phyloP scores from a whole-genome alignment of 2,888 invertebrate species.

The Acholoe squamosa region DNA sequence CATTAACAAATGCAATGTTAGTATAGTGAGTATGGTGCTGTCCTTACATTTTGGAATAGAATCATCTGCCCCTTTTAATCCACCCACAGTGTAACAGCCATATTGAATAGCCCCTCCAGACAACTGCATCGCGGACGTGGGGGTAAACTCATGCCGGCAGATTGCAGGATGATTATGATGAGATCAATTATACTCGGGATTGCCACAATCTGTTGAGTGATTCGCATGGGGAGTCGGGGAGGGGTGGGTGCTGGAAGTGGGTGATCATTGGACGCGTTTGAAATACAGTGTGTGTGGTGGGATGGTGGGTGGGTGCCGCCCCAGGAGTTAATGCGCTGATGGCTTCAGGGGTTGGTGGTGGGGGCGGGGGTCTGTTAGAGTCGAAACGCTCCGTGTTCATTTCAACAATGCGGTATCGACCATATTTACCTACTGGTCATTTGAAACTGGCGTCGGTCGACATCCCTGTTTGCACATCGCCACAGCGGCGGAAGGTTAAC shows the following conservation, averaged over 20 bases:
- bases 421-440: slow-evolving; percentile 43
- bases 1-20: too few relatives aligned
- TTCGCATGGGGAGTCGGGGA: not conserved
- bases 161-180: slow-evolving; percentile 43
- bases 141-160: not conserved
- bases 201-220: slow-evolving; percentile 53
- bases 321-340: not conserved
- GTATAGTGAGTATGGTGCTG: not conserved
- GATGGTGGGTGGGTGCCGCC: not conserved
- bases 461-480: not conserved
- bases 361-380: not conserved
- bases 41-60: not conserved
- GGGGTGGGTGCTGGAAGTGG: not conserved
- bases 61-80: not conserved
- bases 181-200: slow-evolving; percentile 51
- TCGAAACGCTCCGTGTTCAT: slow-evolving; percentile 8
- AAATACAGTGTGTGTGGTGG: not conserved
- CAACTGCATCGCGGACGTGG: not conserved
- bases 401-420: not conserved
- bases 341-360: not conserved
- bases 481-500: slow-evolving; percentile 31
- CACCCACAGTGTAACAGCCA: too few relatives aligned
- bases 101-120: not conserved
- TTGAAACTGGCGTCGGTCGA: not conserved
- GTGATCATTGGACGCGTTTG: not conserved